Base-by-base conservation (phyloP, 2,888 invertebrate species). In the Drosophila mercatorum region DNA sequence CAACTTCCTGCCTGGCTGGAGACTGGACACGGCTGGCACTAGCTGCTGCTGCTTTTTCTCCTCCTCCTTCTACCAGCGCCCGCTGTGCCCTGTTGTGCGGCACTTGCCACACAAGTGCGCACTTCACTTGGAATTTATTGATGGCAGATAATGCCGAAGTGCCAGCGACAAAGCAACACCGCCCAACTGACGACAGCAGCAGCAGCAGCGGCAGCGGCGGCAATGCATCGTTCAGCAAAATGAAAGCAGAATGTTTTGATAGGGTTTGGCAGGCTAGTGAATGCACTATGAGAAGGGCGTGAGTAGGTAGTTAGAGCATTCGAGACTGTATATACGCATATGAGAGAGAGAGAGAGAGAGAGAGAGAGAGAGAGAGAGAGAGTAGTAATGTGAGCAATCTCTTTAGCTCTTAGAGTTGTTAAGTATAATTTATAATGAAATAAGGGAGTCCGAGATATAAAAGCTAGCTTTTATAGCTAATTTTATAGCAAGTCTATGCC, bases 71-170 rank as follows among this genome's bases (percentile, higher is more conserved):
- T 43, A 8, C 52, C 12, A 28, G 34, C 40, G 26, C 55, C 66
- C 55, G 46, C 67, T 67, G 67, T 67, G 67, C 57, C 68, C 85
- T 76, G 75, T 83, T 87, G 86, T 88, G 83, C 88, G 77, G 68
- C 88, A 89, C 81, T 83, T 87, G 86, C 75, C 79, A 71, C 89
- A 88, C 86, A 88, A 87, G 89, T 88, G 87, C 81, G 78, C 87
- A 85, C 87, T 87, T 87, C 86, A 79, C 85, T 80, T 87, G 88
- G 84, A 87, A 90, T 84, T 89, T 91, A 91, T 90, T 90, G 91
- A 91, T 91, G 88, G 87, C 80, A 87, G 88, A 90, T 89, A 89
- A 81, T 80, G 79, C 78, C 80, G 68, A 89, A 87, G 89, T 88
- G 88, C 78, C 86, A 87, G 75, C 82, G 85, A 75, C 89, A 89